phyloP scores from a whole-genome alignment of 2,113 vertebrate genomes.

The Pygathrix nemaeus region DNA sequence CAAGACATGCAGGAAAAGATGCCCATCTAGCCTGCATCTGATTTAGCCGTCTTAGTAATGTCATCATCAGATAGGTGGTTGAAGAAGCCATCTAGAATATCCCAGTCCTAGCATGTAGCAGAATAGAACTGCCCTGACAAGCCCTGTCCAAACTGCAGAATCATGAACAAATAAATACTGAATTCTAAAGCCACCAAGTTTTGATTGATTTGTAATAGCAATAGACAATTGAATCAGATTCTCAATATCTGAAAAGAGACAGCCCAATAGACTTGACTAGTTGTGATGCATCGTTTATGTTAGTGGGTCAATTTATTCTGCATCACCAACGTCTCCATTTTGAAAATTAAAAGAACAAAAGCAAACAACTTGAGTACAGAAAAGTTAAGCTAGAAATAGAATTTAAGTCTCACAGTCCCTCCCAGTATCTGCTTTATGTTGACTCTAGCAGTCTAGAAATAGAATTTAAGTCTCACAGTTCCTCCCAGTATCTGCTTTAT shows the following conservation, averaged over 20 bases:
- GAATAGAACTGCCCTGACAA: background rate
- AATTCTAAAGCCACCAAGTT: background rate
- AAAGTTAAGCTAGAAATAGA: background rate
- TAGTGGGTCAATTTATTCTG: background rate
- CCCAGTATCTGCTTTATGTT: background rate
- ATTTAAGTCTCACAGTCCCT: background rate
- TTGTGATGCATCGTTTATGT: background rate
- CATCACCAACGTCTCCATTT: background rate
- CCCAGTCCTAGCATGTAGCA: background rate
- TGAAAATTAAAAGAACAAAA: background rate
- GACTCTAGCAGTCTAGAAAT: background rate
- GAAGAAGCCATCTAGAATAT: background rate
- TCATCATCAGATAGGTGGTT: background rate
- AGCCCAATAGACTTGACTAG: background rate
- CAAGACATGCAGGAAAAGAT: background rate
- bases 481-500: background rate
- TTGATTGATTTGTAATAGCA: background rate
- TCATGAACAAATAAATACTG: background rate
- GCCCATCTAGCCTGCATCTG: too few species aligned
- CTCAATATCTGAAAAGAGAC: background rate
- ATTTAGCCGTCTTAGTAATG: background rate
- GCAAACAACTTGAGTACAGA: background rate
- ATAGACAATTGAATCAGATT: background rate
- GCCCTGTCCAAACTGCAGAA: background rate
- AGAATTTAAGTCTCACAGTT: background rate